Evolutionary conservation across 2,797 vertebrate species (phyloP).

Genomic region (Myotis vivesi): DNA sequence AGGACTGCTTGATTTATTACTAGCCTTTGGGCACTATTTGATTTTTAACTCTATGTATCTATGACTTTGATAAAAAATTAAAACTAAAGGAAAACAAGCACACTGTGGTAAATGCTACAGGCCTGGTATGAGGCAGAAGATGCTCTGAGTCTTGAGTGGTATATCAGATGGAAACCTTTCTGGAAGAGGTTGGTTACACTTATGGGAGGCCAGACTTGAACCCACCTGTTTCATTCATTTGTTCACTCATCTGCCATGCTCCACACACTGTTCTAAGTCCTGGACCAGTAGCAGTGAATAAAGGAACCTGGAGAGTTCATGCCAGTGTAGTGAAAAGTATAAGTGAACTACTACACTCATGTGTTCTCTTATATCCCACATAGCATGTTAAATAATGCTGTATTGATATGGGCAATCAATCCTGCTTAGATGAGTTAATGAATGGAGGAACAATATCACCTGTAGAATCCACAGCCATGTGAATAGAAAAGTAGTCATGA

Average conservation of each 20-base stretch:
- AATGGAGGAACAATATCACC: neutral
- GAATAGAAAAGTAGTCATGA: neutral
- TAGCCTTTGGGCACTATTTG: neutral
- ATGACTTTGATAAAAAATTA: neutral
- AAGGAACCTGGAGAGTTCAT: too few relatives aligned
- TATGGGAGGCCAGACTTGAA: rapidly evolving
- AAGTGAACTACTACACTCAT: neutral
- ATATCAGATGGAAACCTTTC: neutral
- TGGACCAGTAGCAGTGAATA: neutral
- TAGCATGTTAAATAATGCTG: neutral
- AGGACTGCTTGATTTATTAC: neutral
- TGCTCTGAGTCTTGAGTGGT: neutral
- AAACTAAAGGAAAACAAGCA: neutral
- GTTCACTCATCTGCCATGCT: neutral
- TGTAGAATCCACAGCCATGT: neutral
- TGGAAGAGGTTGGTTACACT: neutral
- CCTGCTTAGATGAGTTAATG: neutral
- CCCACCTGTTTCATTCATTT: neutral
- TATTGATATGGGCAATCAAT: neutral
- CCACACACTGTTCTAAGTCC: neutral
- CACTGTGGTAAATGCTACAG: too few relatives aligned
- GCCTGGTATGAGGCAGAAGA: neutral
- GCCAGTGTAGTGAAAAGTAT: neutral
- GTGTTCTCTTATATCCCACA: neutral
- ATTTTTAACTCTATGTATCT: neutral